phyloP scores from a whole-genome alignment of 2,888 invertebrate genomes.

The Arge pagana region DNA sequence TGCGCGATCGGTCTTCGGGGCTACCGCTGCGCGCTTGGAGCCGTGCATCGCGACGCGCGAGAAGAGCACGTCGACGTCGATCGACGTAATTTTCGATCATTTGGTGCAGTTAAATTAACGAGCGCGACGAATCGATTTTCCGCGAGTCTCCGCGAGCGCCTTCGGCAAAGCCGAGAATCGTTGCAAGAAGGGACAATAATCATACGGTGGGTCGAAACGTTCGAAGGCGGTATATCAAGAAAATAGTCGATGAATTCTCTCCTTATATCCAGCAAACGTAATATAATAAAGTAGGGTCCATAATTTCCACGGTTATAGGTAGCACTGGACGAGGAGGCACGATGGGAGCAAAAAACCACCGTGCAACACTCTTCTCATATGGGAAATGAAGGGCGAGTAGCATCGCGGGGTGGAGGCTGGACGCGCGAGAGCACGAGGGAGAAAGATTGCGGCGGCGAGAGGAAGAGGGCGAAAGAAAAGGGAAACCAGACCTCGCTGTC shows the following conservation, averaged over 20 bases:
- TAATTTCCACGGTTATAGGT: constrained; percentile 53
- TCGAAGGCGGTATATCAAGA: constrained; percentile 45
- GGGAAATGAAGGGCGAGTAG: constrained; percentile 12
- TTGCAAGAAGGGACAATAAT: constrained; percentile 3
- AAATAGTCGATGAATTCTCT: constrained; percentile 56
- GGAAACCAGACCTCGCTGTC: constrained; percentile 40
- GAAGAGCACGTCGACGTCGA: not conserved
- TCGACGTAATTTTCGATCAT: not conserved
- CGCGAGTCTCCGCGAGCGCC: too few species aligned
- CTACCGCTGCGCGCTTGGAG: too few species aligned
- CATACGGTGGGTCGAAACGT: constrained; percentile 26
- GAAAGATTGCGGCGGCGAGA: too few species aligned
- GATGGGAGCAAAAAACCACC: constrained; percentile 12
- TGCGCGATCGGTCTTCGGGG: not conserved
- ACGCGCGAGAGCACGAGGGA: too few species aligned
- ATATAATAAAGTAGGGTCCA: constrained; percentile 57
- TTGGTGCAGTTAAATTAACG: not conserved
- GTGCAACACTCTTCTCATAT: constrained; percentile 12
- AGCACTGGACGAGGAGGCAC: constrained; percentile 36
- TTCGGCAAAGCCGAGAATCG: not conserved
- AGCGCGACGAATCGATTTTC: too few species aligned
- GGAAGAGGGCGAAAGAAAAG: constrained; percentile 34
- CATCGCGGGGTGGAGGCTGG: constrained; percentile 1
- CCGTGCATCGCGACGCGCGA: too few species aligned
- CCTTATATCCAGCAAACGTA: constrained; percentile 56